Percentiles rank a stretch among this genome's conserved stretches.
These are phyloP conservation scores for Mystacides longicornis DNA, from an alignment of 2,888 invertebrate genomes.

Conservation along the genomic window DNA sequence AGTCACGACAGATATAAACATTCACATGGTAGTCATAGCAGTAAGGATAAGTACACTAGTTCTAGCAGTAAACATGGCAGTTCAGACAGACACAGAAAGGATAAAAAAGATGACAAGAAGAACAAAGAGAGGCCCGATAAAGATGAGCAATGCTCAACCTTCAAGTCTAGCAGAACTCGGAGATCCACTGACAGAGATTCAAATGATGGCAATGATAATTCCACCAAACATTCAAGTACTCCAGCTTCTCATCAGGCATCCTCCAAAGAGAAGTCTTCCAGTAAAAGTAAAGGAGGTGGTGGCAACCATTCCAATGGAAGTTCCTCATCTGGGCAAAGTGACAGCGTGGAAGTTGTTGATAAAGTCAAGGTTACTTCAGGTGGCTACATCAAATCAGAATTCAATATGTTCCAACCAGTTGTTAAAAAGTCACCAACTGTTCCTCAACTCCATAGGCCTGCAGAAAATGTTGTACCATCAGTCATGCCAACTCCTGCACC, in stretches of 20 bases:
- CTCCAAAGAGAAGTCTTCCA: constrained; percentile 38
- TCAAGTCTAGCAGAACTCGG: constrained; percentile 55
- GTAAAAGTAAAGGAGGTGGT: constrained; percentile 41
- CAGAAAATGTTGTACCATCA: constrained; percentile 3
- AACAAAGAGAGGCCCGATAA: constrained; percentile 48
- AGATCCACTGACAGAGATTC: constrained; percentile 75
- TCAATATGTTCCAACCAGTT: constrained; percentile 25
- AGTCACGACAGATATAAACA: constrained; percentile 12
- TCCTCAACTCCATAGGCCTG: constrained; percentile 11
- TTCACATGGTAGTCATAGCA: constrained; percentile 11
- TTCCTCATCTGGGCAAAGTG: constrained; percentile 47
- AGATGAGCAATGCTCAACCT: constrained; percentile 66
- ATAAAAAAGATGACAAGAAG: constrained; percentile 26
- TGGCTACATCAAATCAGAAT: constrained; percentile 24
- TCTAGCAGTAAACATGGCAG: constrained; percentile 10
- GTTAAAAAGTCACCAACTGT: constrained; percentile 16
- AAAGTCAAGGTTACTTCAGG: constrained; percentile 28
- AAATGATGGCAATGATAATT: constrained; percentile 59
- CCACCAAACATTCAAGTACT: constrained; percentile 40
- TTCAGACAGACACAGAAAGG: constrained; percentile 18
- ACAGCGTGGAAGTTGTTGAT: constrained; percentile 37
- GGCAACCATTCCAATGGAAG: constrained; percentile 42
- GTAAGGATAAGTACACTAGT: constrained; percentile 13
- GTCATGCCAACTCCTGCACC: not conserved
- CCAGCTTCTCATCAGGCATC: constrained; percentile 24